Evolutionary conservation across 2,113 vertebrate genomes (phyloP).

Genomic region (Eubucco bourcierii): DNA sequence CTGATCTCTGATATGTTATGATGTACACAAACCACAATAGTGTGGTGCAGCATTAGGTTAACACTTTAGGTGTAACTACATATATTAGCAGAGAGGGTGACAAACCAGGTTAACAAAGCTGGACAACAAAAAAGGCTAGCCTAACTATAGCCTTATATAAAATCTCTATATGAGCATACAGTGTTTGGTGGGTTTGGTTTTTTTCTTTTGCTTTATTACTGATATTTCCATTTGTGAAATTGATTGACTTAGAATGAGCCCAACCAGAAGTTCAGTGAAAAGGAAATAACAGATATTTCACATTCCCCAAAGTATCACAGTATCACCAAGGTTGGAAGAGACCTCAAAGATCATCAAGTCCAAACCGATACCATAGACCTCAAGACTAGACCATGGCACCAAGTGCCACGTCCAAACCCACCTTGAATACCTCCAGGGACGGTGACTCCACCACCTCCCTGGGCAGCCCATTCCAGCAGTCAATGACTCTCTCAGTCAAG

Average conservation of each 20-base stretch:
- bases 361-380: no score
- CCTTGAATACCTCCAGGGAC: no score
- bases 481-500: no score
- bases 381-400: no score
- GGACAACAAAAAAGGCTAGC: background rate
- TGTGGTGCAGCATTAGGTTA: background rate
- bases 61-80: background rate
- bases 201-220: background rate
- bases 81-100: background rate
- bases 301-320: background rate
- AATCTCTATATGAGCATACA: background rate
- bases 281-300: background rate
- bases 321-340: no score
- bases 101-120: background rate
- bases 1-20: background rate
- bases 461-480: no score
- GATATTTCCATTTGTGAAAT: background rate
- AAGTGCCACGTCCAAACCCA: no score
- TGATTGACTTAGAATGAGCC: background rate
- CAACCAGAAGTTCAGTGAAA: background rate
- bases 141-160: background rate
- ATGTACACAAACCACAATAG: background rate
- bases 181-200: background rate
- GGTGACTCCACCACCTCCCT: no score
- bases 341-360: no score